A percentile compares a stretch with the other conserved stretches of the same genome.
These are phyloP conservation scores for Pavo muticus DNA, from an alignment of 2,113 vertebrate genomes.

Conservation along the genomic window DNA sequence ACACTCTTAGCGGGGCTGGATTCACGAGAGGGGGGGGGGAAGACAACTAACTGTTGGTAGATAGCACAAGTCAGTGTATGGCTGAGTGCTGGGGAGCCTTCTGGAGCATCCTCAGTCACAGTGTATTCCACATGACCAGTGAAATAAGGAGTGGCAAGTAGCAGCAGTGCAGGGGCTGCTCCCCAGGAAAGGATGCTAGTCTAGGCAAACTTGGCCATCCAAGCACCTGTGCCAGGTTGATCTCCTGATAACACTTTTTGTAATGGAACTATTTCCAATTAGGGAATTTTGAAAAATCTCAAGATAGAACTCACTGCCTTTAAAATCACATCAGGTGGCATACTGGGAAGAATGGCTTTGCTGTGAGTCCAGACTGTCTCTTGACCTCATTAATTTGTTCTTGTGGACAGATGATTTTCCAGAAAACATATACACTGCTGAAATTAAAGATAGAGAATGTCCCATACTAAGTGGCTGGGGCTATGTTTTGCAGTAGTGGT, in stretches of 20 bases:
- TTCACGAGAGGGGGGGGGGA: background rate
- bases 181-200: background rate
- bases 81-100: background rate
- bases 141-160: background rate
- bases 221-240: background rate
- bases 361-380: background rate
- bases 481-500: background rate
- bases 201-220: background rate
- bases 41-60: background rate
- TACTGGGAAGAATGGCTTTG: background rate
- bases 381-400: background rate
- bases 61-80: rapidly evolving
- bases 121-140: background rate
- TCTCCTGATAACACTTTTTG: background rate
- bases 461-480: background rate
- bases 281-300: background rate
- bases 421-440: background rate
- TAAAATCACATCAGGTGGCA: background rate
- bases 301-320: background rate
- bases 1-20: background rate
- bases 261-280: background rate
- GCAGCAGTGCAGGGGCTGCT: background rate
- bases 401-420: background rate
- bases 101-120: background rate
- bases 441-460: background rate